Conservation (phyloP, 1,140 invertebrate genomes). For the Bacillus rossius region DNA sequence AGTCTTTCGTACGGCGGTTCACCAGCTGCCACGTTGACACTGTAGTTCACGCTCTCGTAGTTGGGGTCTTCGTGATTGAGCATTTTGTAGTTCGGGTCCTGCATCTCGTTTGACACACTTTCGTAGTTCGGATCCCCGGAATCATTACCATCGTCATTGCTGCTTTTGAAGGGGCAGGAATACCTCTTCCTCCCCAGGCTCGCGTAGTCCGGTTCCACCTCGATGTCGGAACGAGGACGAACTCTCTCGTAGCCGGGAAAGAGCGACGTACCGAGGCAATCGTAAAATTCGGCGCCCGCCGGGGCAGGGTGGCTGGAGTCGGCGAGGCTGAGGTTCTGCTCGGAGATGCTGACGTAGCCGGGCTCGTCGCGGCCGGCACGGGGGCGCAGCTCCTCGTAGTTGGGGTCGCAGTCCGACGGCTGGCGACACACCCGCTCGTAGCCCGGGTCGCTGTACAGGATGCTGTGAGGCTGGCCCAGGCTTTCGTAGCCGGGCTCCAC, state of each 20-base stretch:
- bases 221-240: constrained; percentile 4
- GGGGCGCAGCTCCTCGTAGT: constrained; percentile 12
- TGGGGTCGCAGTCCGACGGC: constrained; percentile 10
- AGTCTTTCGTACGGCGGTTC: constrained; percentile 46
- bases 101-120: constrained; percentile 54
- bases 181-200: constrained; percentile 2
- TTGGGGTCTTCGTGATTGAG: constrained; percentile 49
- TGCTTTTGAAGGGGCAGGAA: no score
- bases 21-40: constrained; percentile 25
- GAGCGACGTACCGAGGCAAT: constrained; percentile 36
- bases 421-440: constrained; percentile 14
- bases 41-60: constrained; percentile 46
- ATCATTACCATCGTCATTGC: constrained; percentile 12
- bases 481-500: not conserved
- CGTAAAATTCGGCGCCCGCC: not conserved
- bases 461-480: not conserved
- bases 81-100: constrained; percentile 63
- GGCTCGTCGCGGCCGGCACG: constrained; percentile 35
- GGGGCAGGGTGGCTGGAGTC: no score
- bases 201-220: constrained; percentile 31
- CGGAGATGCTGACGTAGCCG: constrained; percentile 41
- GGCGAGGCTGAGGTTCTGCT: not conserved
- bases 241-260: constrained; percentile 41
- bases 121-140: constrained; percentile 56
- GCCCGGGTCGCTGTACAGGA: constrained; percentile 10